Evolutionary conservation across 2,797 vertebrate species (phyloP).

Genomic region (Poeciliopsis infans): DNA sequence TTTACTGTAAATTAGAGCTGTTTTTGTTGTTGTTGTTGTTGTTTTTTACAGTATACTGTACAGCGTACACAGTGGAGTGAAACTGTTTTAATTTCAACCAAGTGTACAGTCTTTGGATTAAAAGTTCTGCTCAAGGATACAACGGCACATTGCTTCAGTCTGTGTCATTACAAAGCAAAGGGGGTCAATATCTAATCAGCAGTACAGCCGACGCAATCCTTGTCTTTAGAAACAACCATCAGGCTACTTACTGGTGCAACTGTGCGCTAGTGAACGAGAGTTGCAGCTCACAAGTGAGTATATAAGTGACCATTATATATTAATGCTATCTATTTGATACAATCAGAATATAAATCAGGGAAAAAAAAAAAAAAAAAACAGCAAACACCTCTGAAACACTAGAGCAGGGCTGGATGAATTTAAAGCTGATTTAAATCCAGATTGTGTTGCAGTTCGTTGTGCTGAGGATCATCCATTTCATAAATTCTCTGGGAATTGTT

Average conservation of each 20-base stretch:
- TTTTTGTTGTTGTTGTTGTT: too few species aligned
- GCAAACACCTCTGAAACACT: neutral
- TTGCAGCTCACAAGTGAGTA: slow-evolving; percentile 5
- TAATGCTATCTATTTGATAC: neutral
- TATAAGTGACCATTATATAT: slow-evolving; percentile 1
- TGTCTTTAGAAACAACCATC: slow-evolving; percentile 19
- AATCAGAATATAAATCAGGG: slow-evolving; percentile 7
- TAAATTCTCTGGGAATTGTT: slow-evolving; percentile 5
- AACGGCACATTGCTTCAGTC: slow-evolving; percentile 29
- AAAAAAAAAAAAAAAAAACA: neutral
- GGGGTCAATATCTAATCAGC: slow-evolving; percentile 38
- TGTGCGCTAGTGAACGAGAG: neutral
- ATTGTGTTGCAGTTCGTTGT: neutral
- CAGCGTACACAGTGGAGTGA: slow-evolving; percentile 6
- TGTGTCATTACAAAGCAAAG: slow-evolving; percentile 16
- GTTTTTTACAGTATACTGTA: neutral
- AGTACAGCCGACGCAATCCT: slow-evolving; percentile 12
- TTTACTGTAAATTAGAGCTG: too few species aligned
- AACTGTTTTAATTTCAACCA: slow-evolving; percentile 30
- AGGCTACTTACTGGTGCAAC: slow-evolving; percentile 7
- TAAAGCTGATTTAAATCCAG: slow-evolving; percentile 9
- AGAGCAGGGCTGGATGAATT: neutral
- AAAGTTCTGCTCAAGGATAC: slow-evolving; percentile 36
- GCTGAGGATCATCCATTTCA: slow-evolving; percentile 10
- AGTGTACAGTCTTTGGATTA: slow-evolving; percentile 23